A percentile compares a stretch with the other conserved stretches of the same genome.
These are phyloP conservation scores for Silurus glanis DNA, from an alignment of 2,113 vertebrate genomes.

Conservation along the genomic window DNA sequence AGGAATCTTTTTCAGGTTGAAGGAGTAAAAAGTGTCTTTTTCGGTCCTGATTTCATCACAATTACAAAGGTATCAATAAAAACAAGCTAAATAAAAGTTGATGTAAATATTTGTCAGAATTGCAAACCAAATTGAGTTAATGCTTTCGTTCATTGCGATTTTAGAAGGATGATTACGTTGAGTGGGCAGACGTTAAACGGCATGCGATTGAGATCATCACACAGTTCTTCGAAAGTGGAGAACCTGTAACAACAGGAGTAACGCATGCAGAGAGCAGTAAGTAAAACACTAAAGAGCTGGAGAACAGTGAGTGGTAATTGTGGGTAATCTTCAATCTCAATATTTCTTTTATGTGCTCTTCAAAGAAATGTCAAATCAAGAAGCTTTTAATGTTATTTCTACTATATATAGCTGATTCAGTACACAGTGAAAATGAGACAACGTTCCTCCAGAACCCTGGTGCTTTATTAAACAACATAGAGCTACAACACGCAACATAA, in stretches of 20 bases:
- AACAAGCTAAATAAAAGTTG: background rate
- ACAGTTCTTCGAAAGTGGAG: conserved; percentile 75
- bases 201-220: conserved; percentile 67
- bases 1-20: conserved; percentile 79
- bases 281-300: conserved; percentile 41
- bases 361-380: background rate
- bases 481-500: no score
- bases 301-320: conserved; percentile 9
- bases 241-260: conserved; percentile 67
- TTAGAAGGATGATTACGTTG: conserved; percentile 73
- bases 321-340: background rate
- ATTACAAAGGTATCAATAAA: conserved; percentile 73
- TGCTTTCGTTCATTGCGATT: conserved; percentile 10
- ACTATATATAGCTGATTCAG: no score
- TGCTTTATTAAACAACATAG: no score
- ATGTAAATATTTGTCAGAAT: background rate
- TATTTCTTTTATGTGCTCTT: background rate
- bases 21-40: conserved; percentile 80
- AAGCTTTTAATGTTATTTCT: no score
- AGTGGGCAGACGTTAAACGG: conserved; percentile 73
- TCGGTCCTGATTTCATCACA: conserved; percentile 80
- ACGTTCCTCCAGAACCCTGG: no score
- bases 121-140: background rate
- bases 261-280: conserved; percentile 72
- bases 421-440: no score